Evolutionary conservation across 2,888 invertebrate genomes (phyloP).

Genomic region (Sminthurides aquaticus): DNA sequence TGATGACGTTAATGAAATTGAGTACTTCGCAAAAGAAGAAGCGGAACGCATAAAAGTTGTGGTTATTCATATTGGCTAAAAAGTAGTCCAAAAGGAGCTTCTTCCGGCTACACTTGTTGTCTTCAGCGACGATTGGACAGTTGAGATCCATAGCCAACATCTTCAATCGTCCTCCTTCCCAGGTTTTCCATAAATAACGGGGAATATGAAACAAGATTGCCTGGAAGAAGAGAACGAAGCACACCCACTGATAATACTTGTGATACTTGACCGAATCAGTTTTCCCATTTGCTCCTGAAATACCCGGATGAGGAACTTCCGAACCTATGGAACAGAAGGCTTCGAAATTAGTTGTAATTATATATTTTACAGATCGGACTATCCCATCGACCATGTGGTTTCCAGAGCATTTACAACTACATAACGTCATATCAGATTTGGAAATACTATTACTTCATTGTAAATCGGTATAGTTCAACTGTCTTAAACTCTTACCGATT

Average conservation of each 20-base stretch:
- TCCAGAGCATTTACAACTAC: too few species aligned
- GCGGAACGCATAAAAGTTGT: constrained; percentile 68
- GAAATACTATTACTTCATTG: too few species aligned
- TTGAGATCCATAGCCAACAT: constrained; percentile 68
- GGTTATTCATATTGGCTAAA: constrained; percentile 64
- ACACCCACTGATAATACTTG: constrained; percentile 95
- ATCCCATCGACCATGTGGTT: too few species aligned
- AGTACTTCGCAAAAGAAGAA: constrained; percentile 68
- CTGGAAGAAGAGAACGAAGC: constrained; percentile 74
- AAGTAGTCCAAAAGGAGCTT: constrained; percentile 64
- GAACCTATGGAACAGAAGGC: constrained; percentile 39
- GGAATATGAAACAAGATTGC: constrained; percentile 77
- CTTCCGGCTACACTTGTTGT: constrained; percentile 71
- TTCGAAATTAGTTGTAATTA: background rate
- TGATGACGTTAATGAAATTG: constrained; percentile 68
- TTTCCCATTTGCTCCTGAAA: constrained; percentile 69
- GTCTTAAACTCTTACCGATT: constrained; percentile 60
- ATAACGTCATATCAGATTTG: too few species aligned
- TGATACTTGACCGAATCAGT: constrained; percentile 80
- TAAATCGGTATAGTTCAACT: too few species aligned
- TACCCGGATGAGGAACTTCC: constrained; percentile 76
- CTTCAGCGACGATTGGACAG: constrained; percentile 70
- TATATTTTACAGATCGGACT: too few species aligned
- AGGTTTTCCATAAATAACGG: constrained; percentile 73
- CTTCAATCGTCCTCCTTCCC: constrained; percentile 74